Base-by-base conservation (phyloP, 2,888 invertebrate genomes). In the Dichetophora obliterata region DNA sequence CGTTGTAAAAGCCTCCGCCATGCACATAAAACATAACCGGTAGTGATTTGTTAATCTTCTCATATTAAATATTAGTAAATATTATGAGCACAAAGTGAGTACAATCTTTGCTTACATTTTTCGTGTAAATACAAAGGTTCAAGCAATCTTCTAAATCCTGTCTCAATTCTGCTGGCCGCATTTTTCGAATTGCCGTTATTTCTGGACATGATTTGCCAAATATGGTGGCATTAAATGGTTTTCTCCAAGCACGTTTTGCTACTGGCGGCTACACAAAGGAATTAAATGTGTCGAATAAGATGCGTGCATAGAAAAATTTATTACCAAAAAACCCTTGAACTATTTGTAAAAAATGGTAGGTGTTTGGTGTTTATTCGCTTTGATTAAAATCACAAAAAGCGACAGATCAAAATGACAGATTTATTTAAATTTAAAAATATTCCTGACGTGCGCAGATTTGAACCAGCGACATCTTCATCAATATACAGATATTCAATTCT, bases 21-120 rank as follows among this genome's bases (percentile, higher is more conserved):
- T 90, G 89, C 68, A 90, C 83, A 79, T 88, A 90, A 24, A 90
- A 86, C 88, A 90, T 89, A 0, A 90, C 90, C 0, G 90, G 89
- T 63, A 80, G 82, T n/a, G 80, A 80, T 4, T 78, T 82, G n/a
- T 80, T 82, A 0, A 88, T 81, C 88, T 88, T 57, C 5, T 19
- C 8, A 27, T 70, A 59, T 34, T 19, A 34, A 57, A 37, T 5
- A 9, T 57, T 16, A 59, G 3, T 5, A 5, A 31, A 31, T 4
- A 31, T 31, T 31, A 3, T 31, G 31, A 4, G 31, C 5, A 5
- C 5, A 31, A 4, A 31, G 3, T 31, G 31, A 31, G 31, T 31
- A 31, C 3, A 11, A 50, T 54, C 8, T 48, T n/a, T n/a, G 68
- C 83, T 85, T 81, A 88, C 89, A 81, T 85, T 86, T 81, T 88